These are phyloP conservation scores for Ectemnius lituratus DNA, from an alignment of 2,888 invertebrate species.

Conservation along the genomic window DNA sequence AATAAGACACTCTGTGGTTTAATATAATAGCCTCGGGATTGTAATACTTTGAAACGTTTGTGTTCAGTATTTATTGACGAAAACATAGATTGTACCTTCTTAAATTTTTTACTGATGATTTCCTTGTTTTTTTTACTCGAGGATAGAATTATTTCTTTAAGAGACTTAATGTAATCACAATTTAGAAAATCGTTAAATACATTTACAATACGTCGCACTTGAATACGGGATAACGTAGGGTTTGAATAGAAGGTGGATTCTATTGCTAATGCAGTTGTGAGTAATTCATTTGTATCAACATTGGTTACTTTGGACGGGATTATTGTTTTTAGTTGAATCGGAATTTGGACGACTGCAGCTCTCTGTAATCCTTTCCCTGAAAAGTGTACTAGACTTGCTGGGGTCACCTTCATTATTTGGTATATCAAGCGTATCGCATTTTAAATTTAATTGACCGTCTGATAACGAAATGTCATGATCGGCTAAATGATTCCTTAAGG, in stretches of 20 bases:
- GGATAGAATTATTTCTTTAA: neutral
- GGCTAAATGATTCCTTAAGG: neutral
- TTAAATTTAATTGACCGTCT: neutral
- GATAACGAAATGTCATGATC: neutral
- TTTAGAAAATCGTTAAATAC: neutral
- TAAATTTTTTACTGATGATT: neutral
- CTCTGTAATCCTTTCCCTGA: constrained; percentile 1
- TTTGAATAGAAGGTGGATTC: neutral
- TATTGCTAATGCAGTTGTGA: constrained; percentile 3
- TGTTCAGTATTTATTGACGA: constrained; percentile 5
- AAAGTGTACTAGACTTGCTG: neutral
- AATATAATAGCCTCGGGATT: neutral
- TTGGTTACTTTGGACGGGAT: neutral
- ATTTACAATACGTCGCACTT: constrained; percentile 1
- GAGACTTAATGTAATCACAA: neutral
- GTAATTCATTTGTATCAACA: neutral
- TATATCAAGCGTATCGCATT: neutral
- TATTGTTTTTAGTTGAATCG: neutral
- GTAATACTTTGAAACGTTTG: constrained; percentile 7
- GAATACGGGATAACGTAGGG: neutral
- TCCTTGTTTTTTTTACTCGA: neutral
- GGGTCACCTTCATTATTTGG: neutral
- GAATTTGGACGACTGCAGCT: neutral
- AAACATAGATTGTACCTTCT: neutral
- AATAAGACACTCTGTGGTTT: neutral